These are phyloP conservation scores for Zaprionus ghesquierei DNA, from an alignment of 1,140 invertebrate species.

Conservation along the genomic window DNA sequence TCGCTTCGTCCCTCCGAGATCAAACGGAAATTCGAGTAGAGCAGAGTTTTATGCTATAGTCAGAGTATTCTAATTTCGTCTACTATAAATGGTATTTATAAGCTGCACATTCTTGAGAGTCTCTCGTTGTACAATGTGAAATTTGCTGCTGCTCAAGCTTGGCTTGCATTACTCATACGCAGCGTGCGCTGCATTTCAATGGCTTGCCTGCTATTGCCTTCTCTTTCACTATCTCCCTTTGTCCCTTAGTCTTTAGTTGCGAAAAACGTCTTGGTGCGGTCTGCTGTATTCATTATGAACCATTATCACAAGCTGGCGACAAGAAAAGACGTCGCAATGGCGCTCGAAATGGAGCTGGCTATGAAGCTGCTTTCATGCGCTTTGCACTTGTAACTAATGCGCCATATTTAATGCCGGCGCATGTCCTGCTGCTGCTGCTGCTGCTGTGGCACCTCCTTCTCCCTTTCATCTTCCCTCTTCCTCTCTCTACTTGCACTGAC, in stretches of 20 bases:
- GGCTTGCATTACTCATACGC: slow-evolving; percentile 36
- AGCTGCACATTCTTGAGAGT: neutral
- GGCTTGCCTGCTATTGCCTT: slow-evolving; percentile 17
- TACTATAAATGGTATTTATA: neutral
- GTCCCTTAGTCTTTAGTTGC: neutral
- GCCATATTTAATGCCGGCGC: slow-evolving; percentile 64
- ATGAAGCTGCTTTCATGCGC: slow-evolving; percentile 50
- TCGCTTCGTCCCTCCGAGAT: neutral
- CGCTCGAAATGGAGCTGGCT: neutral
- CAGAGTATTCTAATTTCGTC: neutral
- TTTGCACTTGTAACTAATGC: slow-evolving; percentile 75
- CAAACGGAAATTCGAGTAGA: neutral
- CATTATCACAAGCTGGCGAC: slow-evolving; percentile 79
- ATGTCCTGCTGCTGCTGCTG: slow-evolving; percentile 4
- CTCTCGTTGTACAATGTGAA: neutral
- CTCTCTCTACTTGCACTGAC: slow-evolving; percentile 30
- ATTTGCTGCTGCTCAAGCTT: slow-evolving; percentile 12
- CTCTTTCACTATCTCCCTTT: slow-evolving; percentile 2
- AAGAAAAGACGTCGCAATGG: slow-evolving; percentile 39
- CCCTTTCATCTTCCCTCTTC: neutral
- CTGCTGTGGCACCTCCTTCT: neutral
- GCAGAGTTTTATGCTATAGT: neutral
- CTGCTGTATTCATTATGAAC: slow-evolving; percentile 74
- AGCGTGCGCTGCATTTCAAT: slow-evolving; percentile 44
- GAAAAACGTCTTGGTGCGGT: slow-evolving; percentile 63